phyloP scores from a whole-genome alignment of 2,113 vertebrate genomes.

The Egretta garzetta region DNA sequence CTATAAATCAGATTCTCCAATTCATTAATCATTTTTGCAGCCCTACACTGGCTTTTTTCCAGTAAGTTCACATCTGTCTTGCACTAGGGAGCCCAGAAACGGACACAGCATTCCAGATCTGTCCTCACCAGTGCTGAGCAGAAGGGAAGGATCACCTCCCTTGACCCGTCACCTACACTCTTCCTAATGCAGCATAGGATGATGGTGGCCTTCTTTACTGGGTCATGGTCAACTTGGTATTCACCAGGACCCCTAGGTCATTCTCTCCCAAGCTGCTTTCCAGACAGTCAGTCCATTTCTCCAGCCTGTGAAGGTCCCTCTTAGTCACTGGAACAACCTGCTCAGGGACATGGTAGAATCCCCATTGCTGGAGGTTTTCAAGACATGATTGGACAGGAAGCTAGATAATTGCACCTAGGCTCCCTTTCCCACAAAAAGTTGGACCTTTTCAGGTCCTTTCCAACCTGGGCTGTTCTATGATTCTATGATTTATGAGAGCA shows the following conservation, averaged over 20 bases:
- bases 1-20: background rate
- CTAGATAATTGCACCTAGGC: background rate
- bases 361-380: background rate
- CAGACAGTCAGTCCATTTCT: background rate
- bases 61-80: background rate
- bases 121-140: background rate
- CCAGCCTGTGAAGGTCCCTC: background rate
- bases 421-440: background rate
- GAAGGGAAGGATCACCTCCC: background rate
- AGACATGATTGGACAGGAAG: background rate
- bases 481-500: background rate
- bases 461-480: background rate
- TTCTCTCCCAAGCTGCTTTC: background rate
- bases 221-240: background rate
- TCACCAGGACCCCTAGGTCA: background rate
- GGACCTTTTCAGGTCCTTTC: background rate
- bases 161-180: background rate
- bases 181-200: background rate
- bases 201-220: background rate
- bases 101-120: background rate
- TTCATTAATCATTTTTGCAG: background rate
- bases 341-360: background rate
- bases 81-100: background rate
- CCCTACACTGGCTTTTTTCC: background rate
- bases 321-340: background rate